Evolutionary conservation across 1,140 invertebrate species (phyloP).

Genomic region (Bombus superbus): DNA sequence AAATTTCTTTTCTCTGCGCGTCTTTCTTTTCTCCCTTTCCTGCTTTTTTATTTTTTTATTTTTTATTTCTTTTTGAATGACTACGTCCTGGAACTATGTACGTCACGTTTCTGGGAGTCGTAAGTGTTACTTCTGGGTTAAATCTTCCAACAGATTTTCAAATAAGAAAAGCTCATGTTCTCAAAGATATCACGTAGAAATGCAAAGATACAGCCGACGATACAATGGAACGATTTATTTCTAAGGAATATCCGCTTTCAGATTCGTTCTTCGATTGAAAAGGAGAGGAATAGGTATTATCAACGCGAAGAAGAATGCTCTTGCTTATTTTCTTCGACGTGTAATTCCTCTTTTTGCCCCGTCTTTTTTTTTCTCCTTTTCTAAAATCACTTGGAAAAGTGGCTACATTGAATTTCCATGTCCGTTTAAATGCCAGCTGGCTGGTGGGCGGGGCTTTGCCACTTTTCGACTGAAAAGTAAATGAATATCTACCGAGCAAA

Average conservation of each 20-base stretch:
- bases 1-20: conserved; percentile 1
- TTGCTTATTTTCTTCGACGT: background rate
- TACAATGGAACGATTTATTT: background rate
- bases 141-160: too few relatives aligned
- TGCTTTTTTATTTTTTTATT: background rate
- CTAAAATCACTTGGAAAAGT: background rate
- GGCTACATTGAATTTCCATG: background rate
- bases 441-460: background rate
- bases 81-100: background rate
- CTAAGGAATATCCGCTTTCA: background rate
- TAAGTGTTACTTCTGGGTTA: too few relatives aligned
- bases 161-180: background rate
- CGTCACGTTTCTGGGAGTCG: background rate
- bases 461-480: background rate
- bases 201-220: background rate
- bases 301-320: background rate
- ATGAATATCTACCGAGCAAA: background rate
- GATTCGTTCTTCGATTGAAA: background rate
- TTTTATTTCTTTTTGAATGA: background rate
- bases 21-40: background rate
- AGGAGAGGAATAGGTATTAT: background rate
- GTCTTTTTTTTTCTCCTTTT: background rate
- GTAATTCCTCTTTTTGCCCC: background rate
- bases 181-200: background rate
- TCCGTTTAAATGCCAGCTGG: background rate